These are phyloP conservation scores for Asbolus verrucosus DNA, from an alignment of 1,140 invertebrate genomes.

Conservation along the genomic window DNA sequence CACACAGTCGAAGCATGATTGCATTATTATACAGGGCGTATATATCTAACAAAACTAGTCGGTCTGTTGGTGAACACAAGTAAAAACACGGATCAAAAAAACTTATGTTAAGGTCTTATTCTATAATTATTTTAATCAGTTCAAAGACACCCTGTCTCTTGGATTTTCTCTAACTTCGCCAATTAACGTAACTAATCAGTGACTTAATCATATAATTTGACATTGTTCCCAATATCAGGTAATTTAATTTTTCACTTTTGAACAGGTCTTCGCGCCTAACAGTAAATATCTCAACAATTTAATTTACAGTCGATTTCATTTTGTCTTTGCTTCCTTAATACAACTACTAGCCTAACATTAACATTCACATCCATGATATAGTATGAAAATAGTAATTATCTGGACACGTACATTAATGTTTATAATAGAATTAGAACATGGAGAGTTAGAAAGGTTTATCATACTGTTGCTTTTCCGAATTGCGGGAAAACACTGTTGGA, in stretches of 20 bases:
- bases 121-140: conserved; percentile 45
- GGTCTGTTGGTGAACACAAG: conserved; percentile 20
- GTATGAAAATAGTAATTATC: conserved; percentile 35
- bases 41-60: conserved; percentile 7
- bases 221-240: conserved; percentile 33
- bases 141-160: conserved; percentile 48
- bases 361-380: conserved; percentile 27
- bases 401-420: conserved; percentile 18
- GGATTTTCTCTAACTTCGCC: conserved; percentile 15
- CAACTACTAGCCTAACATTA: conserved; percentile 24
- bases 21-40: conserved; percentile 10
- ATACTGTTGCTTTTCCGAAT: not conserved
- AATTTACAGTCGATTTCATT: not conserved
- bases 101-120: conserved; percentile 15
- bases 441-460: conserved; percentile 8
- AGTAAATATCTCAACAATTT: not conserved
- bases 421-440: conserved; percentile 12
- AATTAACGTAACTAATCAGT: not conserved
- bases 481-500: too few relatives aligned
- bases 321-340: conserved; percentile 1
- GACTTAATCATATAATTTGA: conserved; percentile 20
- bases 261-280: not conserved
- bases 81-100: conserved; percentile 31
- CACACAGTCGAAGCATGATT: conserved; percentile 1
- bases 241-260: not conserved